These are phyloP conservation scores for Synanthedon formicaeformis DNA, from an alignment of 2,888 invertebrate species.

Conservation along the genomic window DNA sequence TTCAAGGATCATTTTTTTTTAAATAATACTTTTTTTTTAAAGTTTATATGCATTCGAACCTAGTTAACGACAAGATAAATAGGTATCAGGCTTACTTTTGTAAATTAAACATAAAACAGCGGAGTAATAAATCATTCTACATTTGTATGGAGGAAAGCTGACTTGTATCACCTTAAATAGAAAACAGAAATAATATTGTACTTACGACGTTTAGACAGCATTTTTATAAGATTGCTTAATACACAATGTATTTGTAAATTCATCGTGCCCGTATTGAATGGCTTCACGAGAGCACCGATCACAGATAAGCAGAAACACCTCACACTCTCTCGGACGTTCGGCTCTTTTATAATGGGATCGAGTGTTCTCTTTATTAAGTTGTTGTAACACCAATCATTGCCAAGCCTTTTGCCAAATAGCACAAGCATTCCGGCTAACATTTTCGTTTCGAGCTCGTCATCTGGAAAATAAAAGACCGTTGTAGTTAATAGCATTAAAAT, in stretches of 20 bases:
- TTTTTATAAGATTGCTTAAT: conserved; percentile 36
- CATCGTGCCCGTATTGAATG: conserved; percentile 48
- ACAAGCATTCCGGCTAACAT: conserved; percentile 43
- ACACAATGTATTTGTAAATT: conserved; percentile 49
- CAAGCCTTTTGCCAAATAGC: conserved; percentile 51
- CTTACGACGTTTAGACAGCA: conserved; percentile 43
- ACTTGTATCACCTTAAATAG: not conserved
- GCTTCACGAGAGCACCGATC: conserved; percentile 50
- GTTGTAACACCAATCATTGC: conserved; percentile 53
- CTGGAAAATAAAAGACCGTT: conserved; percentile 20
- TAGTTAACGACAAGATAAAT: too few species aligned
- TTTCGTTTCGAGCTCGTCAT: conserved; percentile 32
- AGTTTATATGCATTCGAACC: too few species aligned
- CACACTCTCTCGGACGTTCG: conserved; percentile 18
- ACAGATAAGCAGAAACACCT: conserved; percentile 43
- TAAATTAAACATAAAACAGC: too few species aligned
- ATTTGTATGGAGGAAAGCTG: too few species aligned
- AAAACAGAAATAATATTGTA: conserved; percentile 9
- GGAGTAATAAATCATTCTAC: too few species aligned
- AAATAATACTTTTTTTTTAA: too few species aligned
- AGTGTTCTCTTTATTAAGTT: conserved; percentile 45
- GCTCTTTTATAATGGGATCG: conserved; percentile 38
- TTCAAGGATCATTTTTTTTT: too few species aligned
- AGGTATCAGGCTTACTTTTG: too few species aligned
- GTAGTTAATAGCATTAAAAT: too few species aligned